These are phyloP conservation scores for Zoanthus gigantus DNA, from an alignment of 92 coral and sea anemone species.

Conservation along the genomic window DNA sequence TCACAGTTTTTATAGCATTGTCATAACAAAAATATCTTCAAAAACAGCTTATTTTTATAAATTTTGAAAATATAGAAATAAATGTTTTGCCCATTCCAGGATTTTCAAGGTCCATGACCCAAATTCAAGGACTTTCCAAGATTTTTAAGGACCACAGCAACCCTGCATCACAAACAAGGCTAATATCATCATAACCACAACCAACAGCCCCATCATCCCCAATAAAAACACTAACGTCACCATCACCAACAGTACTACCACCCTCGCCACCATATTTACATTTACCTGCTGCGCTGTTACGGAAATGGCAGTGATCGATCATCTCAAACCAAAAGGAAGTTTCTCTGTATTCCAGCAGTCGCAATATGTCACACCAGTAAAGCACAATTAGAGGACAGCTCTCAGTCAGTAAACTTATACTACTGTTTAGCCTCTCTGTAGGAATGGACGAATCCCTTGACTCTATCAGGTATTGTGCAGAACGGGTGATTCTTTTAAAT, in stretches of 20 bases:
- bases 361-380: slow-evolving; percentile 74
- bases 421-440: slow-evolving; percentile 57
- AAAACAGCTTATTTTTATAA: no score
- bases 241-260: neutral
- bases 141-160: no score
- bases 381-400: slow-evolving; percentile 77
- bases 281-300: slow-evolving; percentile 46
- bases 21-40: no score
- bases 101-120: no score
- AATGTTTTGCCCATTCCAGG: no score
- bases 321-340: slow-evolving; percentile 77
- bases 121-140: no score
- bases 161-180: no score
- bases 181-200: no score
- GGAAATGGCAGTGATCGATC: slow-evolving; percentile 66
- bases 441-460: slow-evolving; percentile 4
- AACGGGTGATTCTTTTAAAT: slow-evolving; percentile 58
- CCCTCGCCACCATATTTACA: neutral
- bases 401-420: slow-evolving; percentile 62
- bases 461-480: slow-evolving; percentile 46
- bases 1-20: no score
- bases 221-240: neutral
- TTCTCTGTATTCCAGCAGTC: slow-evolving; percentile 68
- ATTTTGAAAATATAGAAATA: no score
- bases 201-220: no score